phyloP scores from a whole-genome alignment of 2,888 invertebrate genomes.

The Tipula unca region DNA sequence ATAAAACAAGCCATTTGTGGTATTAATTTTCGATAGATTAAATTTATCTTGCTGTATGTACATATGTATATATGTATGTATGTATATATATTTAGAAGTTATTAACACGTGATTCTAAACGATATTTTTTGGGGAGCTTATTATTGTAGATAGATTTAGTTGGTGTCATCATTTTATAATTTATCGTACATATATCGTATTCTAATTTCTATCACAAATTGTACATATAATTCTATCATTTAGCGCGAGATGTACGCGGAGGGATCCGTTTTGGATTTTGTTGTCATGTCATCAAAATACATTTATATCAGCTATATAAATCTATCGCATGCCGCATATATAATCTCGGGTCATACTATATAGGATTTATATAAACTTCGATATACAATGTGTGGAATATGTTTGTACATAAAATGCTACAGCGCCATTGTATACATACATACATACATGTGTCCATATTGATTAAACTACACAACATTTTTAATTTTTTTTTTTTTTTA shows the following conservation, averaged over 20 bases:
- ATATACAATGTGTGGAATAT: not conserved
- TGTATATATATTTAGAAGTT: not conserved
- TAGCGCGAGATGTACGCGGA: not conserved
- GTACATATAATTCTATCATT: not conserved
- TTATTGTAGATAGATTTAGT: not conserved
- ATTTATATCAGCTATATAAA: not conserved
- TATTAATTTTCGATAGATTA: not conserved
- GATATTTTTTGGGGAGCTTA: not conserved
- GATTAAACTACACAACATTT: not conserved
- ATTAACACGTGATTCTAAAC: constrained; percentile 9
- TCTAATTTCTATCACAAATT: not conserved
- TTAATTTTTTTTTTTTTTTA: not conserved
- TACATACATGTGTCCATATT: not conserved
- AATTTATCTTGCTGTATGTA: not conserved
- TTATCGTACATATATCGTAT: not conserved
- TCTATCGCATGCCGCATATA: not conserved
- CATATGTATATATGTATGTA: not conserved
- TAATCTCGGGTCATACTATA: not conserved
- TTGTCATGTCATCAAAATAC: not conserved
- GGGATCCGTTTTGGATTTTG: not conserved
- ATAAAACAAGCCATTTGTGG: constrained; percentile 8
- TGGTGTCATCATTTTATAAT: constrained; percentile 4
- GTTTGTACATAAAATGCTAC: not conserved
- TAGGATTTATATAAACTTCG: not conserved
- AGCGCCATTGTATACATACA: not conserved